phyloP scores from a whole-genome alignment of 2,888 invertebrate genomes.

The Mimumesa dahlbomi region DNA sequence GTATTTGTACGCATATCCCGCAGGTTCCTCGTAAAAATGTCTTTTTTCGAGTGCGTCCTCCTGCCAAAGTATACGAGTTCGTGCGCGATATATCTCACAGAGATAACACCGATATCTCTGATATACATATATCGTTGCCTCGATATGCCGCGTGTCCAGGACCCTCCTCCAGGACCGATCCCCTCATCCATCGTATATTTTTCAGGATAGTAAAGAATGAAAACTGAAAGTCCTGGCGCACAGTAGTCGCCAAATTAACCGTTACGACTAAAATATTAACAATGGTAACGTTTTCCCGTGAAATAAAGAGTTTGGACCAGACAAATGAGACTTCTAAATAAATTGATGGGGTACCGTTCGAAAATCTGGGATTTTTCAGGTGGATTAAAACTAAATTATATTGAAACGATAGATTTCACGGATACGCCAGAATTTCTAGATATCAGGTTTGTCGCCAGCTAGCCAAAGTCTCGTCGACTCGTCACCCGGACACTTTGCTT shows the following conservation, averaged over 20 bases:
- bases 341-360: no score
- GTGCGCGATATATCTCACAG: conserved; percentile 59
- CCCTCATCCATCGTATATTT: conserved; percentile 42
- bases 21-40: conserved; percentile 79
- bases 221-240: background rate
- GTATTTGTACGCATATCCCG: conserved; percentile 54
- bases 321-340: no score
- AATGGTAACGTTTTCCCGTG: no score
- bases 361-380: no score
- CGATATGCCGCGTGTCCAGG: conserved; percentile 45
- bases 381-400: no score
- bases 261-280: no score
- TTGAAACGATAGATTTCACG: no score
- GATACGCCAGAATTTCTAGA: no score
- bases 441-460: no score
- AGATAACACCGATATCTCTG: conserved; percentile 79
- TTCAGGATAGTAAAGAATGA: conserved; percentile 29
- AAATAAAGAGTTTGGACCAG: no score
- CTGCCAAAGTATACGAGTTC: conserved; percentile 53
- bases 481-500: no score
- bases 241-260: conserved; percentile 7
- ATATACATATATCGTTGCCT: conserved; percentile 77
- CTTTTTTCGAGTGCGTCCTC: conserved; percentile 71
- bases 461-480: no score
- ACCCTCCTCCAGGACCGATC: conserved; percentile 36